Base-by-base conservation (phyloP, 2,888 invertebrate genomes). In the Nowickia ferox region DNA sequence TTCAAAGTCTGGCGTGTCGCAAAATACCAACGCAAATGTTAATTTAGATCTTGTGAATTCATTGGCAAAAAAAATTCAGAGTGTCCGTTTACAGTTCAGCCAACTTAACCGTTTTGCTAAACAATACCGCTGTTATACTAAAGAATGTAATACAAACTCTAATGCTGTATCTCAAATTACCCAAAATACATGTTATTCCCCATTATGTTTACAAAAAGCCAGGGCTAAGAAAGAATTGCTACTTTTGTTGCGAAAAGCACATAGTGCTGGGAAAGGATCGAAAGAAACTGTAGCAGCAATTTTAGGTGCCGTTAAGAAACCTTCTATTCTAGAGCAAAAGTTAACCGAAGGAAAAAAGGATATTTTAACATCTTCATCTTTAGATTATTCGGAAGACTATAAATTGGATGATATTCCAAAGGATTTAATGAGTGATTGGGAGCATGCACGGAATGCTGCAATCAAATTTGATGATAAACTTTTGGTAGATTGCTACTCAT, bases 151-250 rank as follows among this genome's bases (percentile, higher is more conserved):
- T 91, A 92, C 92, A 0, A 93, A 92, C 83, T 93, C 94, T 30
- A 94, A 94, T 87, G 93, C 93, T 63, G 93, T 94, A 85, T 94
- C 94, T 87, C 94, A 92, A 91, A 95, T 90, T 93, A 93, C 94
- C 87, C 92, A 92, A 84, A 92, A 92, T 55, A 94, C 91, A 68
- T 97, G 97, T 89, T 98, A 96, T 91, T 97, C 97, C 0, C 97
- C 97, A 0, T 92, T 96, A 65, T 98, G 97, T 90, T 93, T 96
- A 74, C 95, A 96, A 90, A 96, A 96, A 90, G 95, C 94, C 8
- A 94, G 94, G 88, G 93, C 97, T 6, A 94, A 97, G 68, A 95
- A 95, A 88, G 96, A 97, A 89, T 92, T 97, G 68, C 90, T 95
- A 88, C 89, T 94, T 80, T 89, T 95, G 88, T 90, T 95, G 90